Evolutionary conservation across 2,888 invertebrate species (phyloP), one percentile per base, ranked within the genome.

Genomic region (Saturnia japonica): DNA sequence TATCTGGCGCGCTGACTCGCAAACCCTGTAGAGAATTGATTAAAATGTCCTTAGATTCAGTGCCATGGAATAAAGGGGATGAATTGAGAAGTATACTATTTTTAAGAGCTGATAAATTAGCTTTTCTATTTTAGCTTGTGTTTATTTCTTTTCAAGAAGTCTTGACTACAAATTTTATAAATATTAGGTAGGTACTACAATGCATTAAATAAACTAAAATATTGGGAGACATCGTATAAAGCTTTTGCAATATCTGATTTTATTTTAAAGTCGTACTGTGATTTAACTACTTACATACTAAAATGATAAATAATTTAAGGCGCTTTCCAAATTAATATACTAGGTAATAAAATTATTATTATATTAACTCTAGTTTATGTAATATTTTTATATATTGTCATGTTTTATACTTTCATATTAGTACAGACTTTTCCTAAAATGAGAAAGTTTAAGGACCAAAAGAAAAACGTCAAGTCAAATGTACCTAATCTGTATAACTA

Each of bases 21-120:
- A 86, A 92, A 91, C 91, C 90, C 91, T 93, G 93, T 89, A 88
- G 89, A 92, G 91, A 93, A 93, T 93, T 93, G 93, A 93, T 93
- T 93, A 93, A 93, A 93, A 93, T 89, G 91, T 92, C 91, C 93
- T 93, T 93, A 91, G 89, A 86, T 84, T 83, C 91, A 91, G 90
- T 90, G 89, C 91, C 83, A 88, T 86, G 90, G 89, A 91, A 91
- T 84, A 88, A 86, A 85, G 90, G 89, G 92, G 85, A 83, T 85
- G 82, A 85, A 88, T 88, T 86, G 85, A 82, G 78, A 78, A 76
- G 84, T 82, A 84, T 85, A 82, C 85, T 86, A 90, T 87, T 88
- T 88, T 85, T 85, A 82, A 85, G 85, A 84, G 85, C 83, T 88
- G 85, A 85, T 86, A 85, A 86, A 89, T 84, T 84, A 85, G 83